These are phyloP conservation scores for Sitta carolinensis DNA, from an alignment of 2,797 vertebrate species.

Conservation along the genomic window DNA sequence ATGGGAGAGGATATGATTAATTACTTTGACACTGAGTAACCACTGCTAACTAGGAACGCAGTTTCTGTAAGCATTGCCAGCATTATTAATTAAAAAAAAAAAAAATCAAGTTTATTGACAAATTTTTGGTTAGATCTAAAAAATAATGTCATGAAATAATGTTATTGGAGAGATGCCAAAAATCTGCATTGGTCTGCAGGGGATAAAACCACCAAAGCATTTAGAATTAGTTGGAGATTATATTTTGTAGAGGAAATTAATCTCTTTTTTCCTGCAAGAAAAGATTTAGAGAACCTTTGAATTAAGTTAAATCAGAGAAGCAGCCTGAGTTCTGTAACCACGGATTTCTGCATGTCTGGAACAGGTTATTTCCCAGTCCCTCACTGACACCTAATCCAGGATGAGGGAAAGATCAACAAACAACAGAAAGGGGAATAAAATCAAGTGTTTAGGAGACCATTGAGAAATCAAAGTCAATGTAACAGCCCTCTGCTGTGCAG, in stretches of 20 bases:
- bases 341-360: conserved; percentile 29
- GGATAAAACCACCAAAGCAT: neutral
- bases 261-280: neutral
- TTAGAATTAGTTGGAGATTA: conserved; percentile 9
- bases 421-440: neutral
- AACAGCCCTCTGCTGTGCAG: neutral
- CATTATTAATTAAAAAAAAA: neutral
- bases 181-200: neutral
- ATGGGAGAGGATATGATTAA: neutral
- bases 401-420: conserved; percentile 43
- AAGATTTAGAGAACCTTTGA: conserved; percentile 25
- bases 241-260: conserved; percentile 17
- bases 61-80: neutral
- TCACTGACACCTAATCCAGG: conserved; percentile 38
- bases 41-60: neutral
- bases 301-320: conserved; percentile 57
- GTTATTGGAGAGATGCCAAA: neutral
- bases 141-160: neutral
- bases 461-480: neutral
- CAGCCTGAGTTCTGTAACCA: conserved; percentile 34
- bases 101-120: neutral
- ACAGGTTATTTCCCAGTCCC: conserved; percentile 36
- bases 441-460: neutral
- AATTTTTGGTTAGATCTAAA: neutral
- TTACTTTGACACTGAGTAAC: neutral